Base-by-base conservation (phyloP, 2,113 vertebrate species). In the Pseudopipra pipra region DNA sequence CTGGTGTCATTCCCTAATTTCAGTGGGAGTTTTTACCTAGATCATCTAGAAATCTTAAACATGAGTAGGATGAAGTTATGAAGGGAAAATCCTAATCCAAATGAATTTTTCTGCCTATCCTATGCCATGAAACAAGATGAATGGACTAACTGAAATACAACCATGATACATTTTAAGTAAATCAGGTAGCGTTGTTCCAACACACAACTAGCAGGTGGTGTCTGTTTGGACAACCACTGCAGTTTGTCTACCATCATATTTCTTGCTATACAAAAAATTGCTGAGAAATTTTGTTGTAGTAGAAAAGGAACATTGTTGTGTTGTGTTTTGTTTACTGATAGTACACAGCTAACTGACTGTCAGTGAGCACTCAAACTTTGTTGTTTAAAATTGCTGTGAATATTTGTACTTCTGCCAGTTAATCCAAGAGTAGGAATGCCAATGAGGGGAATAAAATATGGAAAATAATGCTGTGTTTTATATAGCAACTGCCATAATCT, bases 401-500 rank as follows among this genome's bases (percentile, higher is more conserved):
- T 90, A 28, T 94, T 87, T 96, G 59, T 96, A 54, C 14, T 83
- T 73, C 72, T 93, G 84, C 90, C 87, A 85, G 86, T 77, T 96
- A 71, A 93, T 95, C 71, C 78, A 28, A 58, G 54, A 87, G 70
- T 31, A 35, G 72, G 46, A 73, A 85, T 93, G 88, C 62, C 85
- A 79, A 18, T 9, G 54, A 86, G 56, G 41, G 63, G 28, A 89
- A 68, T 81, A 88, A 95, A 96, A 78, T 94, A 91, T 92, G 85
- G 76, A 94, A 96, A 96, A 87, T 73, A 97, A 92, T 92, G 87
- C 72, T 86, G 35, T 93, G 72, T 95, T 95, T 93, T 96, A 61
- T 94, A 41, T 89, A 87, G 75, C 78, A 75, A 93, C 72, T 97
- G 85, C 93, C 82, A 79, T 90, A 73, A 14, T 70, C 61, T 85